Evolutionary conservation across 2,888 invertebrate genomes (phyloP), one percentile per base, ranked within the genome.

Genomic region (Thymelicus lineola): DNA sequence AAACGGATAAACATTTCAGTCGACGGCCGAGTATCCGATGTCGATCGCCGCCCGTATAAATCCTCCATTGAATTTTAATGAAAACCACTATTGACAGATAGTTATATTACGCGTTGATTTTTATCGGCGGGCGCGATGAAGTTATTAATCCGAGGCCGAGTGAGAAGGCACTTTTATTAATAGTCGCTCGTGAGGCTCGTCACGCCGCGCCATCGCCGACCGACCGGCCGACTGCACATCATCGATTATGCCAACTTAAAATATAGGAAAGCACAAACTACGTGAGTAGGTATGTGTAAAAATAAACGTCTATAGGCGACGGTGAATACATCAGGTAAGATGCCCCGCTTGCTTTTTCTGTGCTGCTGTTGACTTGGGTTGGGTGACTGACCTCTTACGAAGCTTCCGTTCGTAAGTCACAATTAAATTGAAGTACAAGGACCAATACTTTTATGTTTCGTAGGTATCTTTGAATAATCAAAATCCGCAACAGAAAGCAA

Each of bases 1-100:
- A 73, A 76, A 73, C 66, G 58, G 64, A 69, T 65, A 65, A 72
- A 66, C 70, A 65, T 70, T 70, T 64, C 70, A 69, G 64, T 53
- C 59, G 70, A 63, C 63, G 58, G 70, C 59, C 55, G 35, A 59
- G 61, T 73, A 72, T 74, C 71, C 62, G 69, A 73, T 66, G 63
- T 46, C 38, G 64, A 69, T 42, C 72, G 66, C 42, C 70, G 66
- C 46, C 67, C 68, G 61, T 70, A 70, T 70, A 70, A 70, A 70
- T 70, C 53, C 59, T 35, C 57, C 70, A 60, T 70, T 70, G 70
- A 70, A 70, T 70, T 70, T 64, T 64, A 70, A 70, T 70, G 64
- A 59, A 60, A 70, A 59, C 59, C 64, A 45, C 70, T 64, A 70
- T 70, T 60, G 70, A 70, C 70, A 64, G 70, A 70, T 64, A 63